A percentile compares a stretch with the other conserved stretches of the same genome.
phyloP scores from a whole-genome alignment of 2,113 vertebrate species.

The Semnornis frantzii region DNA sequence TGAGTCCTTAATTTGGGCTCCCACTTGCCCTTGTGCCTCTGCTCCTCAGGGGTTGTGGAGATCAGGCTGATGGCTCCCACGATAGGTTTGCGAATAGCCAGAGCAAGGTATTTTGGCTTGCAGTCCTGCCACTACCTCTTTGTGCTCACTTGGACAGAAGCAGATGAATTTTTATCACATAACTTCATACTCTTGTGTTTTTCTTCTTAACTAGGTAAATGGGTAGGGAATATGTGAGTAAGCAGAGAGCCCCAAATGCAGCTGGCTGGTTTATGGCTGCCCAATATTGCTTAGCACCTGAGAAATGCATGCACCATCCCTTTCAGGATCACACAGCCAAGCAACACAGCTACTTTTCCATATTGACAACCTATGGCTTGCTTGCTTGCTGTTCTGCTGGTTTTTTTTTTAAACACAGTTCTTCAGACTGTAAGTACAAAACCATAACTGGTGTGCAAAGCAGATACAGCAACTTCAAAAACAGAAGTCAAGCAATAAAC shows the following conservation, averaged over 20 bases:
- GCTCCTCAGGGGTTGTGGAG: background rate
- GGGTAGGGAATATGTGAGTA: background rate
- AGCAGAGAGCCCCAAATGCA: background rate
- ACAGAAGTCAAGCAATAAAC: background rate
- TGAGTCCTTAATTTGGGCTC: background rate
- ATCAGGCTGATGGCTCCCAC: background rate
- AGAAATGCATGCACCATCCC: background rate
- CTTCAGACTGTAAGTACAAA: background rate
- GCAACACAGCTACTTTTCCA: background rate
- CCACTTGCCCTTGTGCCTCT: background rate
- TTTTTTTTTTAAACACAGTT: background rate
- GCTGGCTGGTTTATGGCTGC: background rate
- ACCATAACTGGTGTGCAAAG: background rate
- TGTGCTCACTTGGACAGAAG: background rate
- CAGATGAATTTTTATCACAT: background rate
- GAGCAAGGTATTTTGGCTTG: background rate
- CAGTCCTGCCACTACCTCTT: background rate
- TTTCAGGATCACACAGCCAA: background rate
- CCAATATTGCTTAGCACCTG: background rate
- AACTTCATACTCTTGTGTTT: background rate
- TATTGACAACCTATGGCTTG: background rate
- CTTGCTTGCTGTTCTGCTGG: background rate
- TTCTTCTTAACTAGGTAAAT: background rate
- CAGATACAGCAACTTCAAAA: conserved; percentile 38
- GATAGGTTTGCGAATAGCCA: background rate